Conservation (phyloP, 2,888 invertebrate species). For the Polydrusus pterygomalis region DNA sequence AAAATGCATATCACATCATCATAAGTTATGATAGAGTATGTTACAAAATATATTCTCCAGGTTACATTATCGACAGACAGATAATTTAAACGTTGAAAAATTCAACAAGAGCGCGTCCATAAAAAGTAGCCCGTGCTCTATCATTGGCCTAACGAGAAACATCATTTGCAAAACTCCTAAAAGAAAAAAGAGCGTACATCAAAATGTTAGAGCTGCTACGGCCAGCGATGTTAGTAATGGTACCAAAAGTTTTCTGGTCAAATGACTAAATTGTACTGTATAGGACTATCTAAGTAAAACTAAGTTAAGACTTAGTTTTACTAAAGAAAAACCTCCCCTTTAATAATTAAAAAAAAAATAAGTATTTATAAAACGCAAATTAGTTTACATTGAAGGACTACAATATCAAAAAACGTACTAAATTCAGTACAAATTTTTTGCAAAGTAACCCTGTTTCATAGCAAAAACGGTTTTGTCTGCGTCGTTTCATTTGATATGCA, state of each 20-base stretch:
- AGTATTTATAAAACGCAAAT: background rate
- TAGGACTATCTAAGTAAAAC: no score
- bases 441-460: conserved; percentile 19
- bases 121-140: conserved; percentile 21
- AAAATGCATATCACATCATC: background rate
- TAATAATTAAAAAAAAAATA: no score
- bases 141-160: conserved; percentile 36
- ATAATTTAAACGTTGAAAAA: conserved; percentile 16
- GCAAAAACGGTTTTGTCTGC: conserved; percentile 25
- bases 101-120: conserved; percentile 2
- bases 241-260: background rate
- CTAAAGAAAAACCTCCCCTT: no score
- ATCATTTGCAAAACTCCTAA: conserved; percentile 23
- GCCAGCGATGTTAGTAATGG: background rate
- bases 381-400: background rate
- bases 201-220: conserved; percentile 21
- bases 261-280: background rate
- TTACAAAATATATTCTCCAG: background rate
- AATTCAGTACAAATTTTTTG: conserved; percentile 24
- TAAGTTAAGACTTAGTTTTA: no score
- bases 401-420: background rate
- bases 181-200: conserved; percentile 28
- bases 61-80: background rate
- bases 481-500: conserved; percentile 46
- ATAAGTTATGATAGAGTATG: background rate